Conservation (phyloP, 2,797 vertebrate species). For the Eulemur rubriventer region DNA sequence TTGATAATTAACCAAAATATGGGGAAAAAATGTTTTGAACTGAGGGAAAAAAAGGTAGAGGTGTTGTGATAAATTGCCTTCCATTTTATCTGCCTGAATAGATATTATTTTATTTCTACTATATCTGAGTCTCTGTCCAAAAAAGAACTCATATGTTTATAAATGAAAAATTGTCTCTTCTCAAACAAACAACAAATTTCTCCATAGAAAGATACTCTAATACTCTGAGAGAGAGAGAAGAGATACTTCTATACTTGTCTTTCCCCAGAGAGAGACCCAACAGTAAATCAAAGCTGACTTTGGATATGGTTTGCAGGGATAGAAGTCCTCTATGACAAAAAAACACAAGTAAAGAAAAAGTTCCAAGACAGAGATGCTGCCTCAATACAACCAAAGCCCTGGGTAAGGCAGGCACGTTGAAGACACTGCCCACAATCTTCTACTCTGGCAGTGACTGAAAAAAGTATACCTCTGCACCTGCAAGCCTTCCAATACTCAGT, state of each 20-base stretch:
- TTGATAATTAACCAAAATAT: background rate
- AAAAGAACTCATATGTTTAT: background rate
- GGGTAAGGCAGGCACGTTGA: background rate
- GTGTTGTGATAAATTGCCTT: background rate
- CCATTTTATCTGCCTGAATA: slow-evolving; percentile 7
- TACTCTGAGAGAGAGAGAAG: background rate
- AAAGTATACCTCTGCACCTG: background rate
- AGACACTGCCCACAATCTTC: background rate
- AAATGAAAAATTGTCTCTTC: background rate
- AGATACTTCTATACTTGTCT: background rate
- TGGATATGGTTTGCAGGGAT: background rate
- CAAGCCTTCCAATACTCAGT: background rate
- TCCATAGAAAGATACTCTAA: background rate
- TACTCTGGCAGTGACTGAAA: background rate
- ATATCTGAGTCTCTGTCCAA: background rate
- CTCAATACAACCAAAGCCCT: background rate
- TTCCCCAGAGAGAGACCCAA: background rate
- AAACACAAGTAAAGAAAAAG: background rate
- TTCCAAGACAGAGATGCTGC: background rate
- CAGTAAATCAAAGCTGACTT: background rate
- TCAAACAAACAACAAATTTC: background rate
- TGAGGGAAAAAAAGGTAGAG: background rate
- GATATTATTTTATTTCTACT: background rate
- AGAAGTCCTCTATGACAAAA: background rate
- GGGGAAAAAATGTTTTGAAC: background rate